Base-by-base conservation (phyloP, 2,888 invertebrate genomes). In the Drosophila differens region DNA sequence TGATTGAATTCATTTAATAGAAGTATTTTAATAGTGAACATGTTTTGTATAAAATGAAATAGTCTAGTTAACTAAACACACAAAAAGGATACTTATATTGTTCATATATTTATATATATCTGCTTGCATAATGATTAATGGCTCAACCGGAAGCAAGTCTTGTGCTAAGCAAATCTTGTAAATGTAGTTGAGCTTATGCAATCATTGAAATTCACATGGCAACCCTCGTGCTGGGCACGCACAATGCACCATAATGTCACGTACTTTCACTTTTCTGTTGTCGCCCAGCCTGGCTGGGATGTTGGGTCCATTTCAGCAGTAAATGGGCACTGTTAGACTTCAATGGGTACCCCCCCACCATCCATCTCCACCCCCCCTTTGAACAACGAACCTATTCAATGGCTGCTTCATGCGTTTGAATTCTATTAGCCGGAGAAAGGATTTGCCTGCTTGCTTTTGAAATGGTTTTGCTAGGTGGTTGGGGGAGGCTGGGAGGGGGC, bases 331-430 rank as follows among this genome's bases (percentile, higher is more conserved):
- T 52, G 72, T 63, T 69, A 51, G 78, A 70, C 69, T 79, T 79
- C 69, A 79, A 82, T 82, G 82, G 76, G 81, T 2, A 74, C 74
- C 37, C 6, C 80, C 66, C 74, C 16, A 2, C 9, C 16, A 77
- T 70, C 74, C 37, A 28, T 4, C 37, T 16, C 10, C 33, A 33
- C 3, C 0, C 33, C 12, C 4, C 80, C 68, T 77, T 80, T 86
- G 84, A 88, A 83, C 82, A 85, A 86, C 81, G 85, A 88, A 86
- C 84, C 85, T 86, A 89, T 89, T 85, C 85, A 89, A 81, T 79
- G 86, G 81, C 82, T 86, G 81, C 82, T 86, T 84, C 85, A 82
- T 85, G 89, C 89, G 84, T 89, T 85, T 85, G 85, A 89, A 85
- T 85, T 85, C 85, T 85, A 85, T 85, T 85, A 85, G 85, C 85